Percentiles rank a stretch among this genome's conserved stretches.
Evolutionary conservation across 2,797 vertebrate species (phyloP).

Genomic region (Pangasius krempfi): DNA sequence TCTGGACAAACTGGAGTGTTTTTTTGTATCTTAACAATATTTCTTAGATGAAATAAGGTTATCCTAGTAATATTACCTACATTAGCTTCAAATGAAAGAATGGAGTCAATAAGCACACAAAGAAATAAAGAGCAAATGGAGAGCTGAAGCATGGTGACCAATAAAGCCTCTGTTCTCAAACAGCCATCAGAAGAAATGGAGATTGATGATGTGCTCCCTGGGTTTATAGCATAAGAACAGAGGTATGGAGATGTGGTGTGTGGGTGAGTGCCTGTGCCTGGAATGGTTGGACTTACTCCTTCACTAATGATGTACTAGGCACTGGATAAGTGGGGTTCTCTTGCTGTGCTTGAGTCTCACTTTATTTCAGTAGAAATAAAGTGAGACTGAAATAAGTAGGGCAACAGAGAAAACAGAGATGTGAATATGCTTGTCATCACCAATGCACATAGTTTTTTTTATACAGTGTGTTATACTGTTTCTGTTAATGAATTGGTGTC

Average conservation of each 20-base stretch:
- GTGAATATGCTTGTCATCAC: not conserved
- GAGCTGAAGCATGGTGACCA: slow-evolving; percentile 19
- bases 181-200: slow-evolving; percentile 23
- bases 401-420: not conserved
- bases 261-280: not conserved
- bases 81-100: too few relatives aligned
- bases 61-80: too few relatives aligned
- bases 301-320: slow-evolving; percentile 71
- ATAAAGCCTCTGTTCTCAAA: slow-evolving; percentile 35
- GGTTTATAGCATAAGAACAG: slow-evolving; percentile 30
- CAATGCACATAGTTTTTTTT: not conserved
- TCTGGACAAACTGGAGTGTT: too few relatives aligned
- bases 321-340: slow-evolving; percentile 67
- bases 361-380: not conserved
- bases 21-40: too few relatives aligned
- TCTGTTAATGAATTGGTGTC: not conserved
- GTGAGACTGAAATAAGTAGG: not conserved
- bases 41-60: too few relatives aligned
- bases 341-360: slow-evolving; percentile 65
- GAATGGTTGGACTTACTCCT: slow-evolving; percentile 61
- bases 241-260: slow-evolving; percentile 21
- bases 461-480: not conserved
- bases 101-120: not conserved
- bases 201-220: slow-evolving; percentile 32
- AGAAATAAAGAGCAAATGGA: not conserved